Evolutionary conservation across 2,113 vertebrate genomes (phyloP), one percentile per base, ranked within the genome.

Genomic region (Cyphomyrus discorhynchus): DNA sequence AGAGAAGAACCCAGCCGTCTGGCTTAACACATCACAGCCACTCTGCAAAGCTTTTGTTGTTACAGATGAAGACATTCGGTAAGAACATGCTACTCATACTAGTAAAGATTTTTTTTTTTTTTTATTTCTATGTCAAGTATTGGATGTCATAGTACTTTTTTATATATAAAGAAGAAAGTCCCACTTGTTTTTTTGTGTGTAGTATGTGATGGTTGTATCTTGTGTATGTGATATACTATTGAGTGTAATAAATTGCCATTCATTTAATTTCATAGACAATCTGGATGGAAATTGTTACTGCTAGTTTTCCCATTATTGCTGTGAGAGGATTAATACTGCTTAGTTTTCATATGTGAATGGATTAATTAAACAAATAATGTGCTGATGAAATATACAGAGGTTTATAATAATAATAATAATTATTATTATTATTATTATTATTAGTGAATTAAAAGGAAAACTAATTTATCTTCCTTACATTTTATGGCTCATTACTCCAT

Each of bases 11-110:
- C 98, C 98, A 0, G 96, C 97, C 0, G 94, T 98, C 47, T 99
- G 97, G 97, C 96, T 98, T 0, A 99, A 98, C 92, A 96, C 96
- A 1, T 95, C 95, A 0, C 98, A 98, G 53, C 98, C 98, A 0
- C 97, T 97, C 86, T 98, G 97, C 94, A 97, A 96, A 92, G 96
- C 97, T 87, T 99, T 99, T 91, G 96, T 97, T 0, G 95, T 99
- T 90, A 99, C 97, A 0, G 98, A 99, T 4, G 96, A 98, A 15
- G 97, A 99, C 91, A 98, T 99, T 89, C 93, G 97, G 98, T 98
- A 89, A 92, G 93, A 9, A 21, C 13, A 5, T n/a, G 17, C 49
- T 17, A 27, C 31, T 15, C 70, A 2, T 6, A n/a, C 70, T 77
- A 35, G 35, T 42, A 3, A 80, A 5, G 74, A 21, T 42, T 42